phyloP scores from a whole-genome alignment of 1,140 invertebrate genomes.

The Drosophila willistoni region DNA sequence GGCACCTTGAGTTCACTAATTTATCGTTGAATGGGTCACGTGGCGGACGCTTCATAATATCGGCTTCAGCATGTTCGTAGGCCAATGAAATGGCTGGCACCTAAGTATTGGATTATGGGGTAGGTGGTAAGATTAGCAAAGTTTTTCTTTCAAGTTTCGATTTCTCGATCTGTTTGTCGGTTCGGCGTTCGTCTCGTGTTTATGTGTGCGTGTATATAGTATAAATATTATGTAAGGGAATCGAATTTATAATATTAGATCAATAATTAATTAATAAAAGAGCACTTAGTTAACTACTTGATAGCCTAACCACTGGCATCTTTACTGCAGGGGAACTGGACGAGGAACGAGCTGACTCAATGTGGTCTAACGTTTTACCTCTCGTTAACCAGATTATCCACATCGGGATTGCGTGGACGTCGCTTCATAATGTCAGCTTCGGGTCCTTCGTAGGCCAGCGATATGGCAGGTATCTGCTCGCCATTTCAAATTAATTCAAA shows the following conservation, averaged over 20 bases:
- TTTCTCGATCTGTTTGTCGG: neutral
- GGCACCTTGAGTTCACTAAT: constrained; percentile 99
- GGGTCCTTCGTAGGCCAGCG: constrained; percentile 98
- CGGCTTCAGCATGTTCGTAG: constrained; percentile 99
- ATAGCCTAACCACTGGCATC: constrained; percentile 34
- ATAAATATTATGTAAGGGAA: constrained; percentile 8
- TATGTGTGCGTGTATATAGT: constrained; percentile 9
- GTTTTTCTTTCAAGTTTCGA: constrained; percentile 30
- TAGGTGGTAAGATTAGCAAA: constrained; percentile 76
- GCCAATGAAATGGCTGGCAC: constrained; percentile 99
- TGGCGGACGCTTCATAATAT: constrained; percentile 99
- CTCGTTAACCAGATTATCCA: constrained; percentile 99
- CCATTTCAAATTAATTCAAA: constrained; percentile 34
- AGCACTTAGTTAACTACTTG: constrained; percentile 50
- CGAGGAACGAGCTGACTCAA: neutral
- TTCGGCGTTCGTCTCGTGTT: constrained; percentile 28
- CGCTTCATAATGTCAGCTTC: constrained; percentile 99
- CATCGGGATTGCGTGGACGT: constrained; percentile 95
- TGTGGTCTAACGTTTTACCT: constrained; percentile 85
- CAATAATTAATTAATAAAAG: neutral
- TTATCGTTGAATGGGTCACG: constrained; percentile 98
- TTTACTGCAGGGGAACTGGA: constrained; percentile 14
- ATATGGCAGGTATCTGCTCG: constrained; percentile 96
- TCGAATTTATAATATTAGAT: neutral
- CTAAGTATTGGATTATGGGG: constrained; percentile 85